Evolutionary conservation across 1,140 invertebrate species (phyloP).

Genomic region (Dendrolimus punctatus): DNA sequence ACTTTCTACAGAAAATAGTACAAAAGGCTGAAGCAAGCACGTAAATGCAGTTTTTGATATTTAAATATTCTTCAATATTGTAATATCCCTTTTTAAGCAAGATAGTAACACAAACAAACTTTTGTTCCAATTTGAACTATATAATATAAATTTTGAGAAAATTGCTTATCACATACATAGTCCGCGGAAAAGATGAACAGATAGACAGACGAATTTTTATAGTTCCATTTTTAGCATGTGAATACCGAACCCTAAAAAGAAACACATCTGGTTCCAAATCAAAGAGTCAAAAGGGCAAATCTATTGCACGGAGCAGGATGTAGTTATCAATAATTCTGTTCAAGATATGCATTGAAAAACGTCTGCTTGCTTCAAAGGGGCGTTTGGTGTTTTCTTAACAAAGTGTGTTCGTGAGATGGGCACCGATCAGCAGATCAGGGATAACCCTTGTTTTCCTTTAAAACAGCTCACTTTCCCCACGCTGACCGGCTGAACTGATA

Average conservation of each 20-base stretch:
- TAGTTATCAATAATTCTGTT: conserved; percentile 52
- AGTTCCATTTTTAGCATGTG: neutral
- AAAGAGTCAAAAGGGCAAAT: conserved; percentile 28
- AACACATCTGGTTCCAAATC: conserved; percentile 5
- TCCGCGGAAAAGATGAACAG: neutral
- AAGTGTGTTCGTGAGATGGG: conserved; percentile 34
- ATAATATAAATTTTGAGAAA: too few species aligned
- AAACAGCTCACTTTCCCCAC: conserved; percentile 28
- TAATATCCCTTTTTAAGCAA: too few species aligned
- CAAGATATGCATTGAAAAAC: conserved; percentile 45
- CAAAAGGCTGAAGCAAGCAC: too few species aligned
- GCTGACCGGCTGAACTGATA: conserved; percentile 14
- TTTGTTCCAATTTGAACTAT: too few species aligned
- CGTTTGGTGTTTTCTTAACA: conserved; percentile 33
- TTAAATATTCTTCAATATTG: too few species aligned
- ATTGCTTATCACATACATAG: too few species aligned
- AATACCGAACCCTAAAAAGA: neutral
- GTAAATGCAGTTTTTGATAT: too few species aligned
- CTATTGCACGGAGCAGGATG: conserved; percentile 19
- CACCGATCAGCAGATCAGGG: conserved; percentile 23
- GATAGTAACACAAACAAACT: too few species aligned
- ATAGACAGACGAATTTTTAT: neutral
- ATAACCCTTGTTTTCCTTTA: conserved; percentile 37
- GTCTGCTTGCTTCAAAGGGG: conserved; percentile 29
- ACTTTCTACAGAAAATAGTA: too few species aligned